Conservation (phyloP, 2,888 invertebrate genomes). For the Melolontha melolontha region DNA sequence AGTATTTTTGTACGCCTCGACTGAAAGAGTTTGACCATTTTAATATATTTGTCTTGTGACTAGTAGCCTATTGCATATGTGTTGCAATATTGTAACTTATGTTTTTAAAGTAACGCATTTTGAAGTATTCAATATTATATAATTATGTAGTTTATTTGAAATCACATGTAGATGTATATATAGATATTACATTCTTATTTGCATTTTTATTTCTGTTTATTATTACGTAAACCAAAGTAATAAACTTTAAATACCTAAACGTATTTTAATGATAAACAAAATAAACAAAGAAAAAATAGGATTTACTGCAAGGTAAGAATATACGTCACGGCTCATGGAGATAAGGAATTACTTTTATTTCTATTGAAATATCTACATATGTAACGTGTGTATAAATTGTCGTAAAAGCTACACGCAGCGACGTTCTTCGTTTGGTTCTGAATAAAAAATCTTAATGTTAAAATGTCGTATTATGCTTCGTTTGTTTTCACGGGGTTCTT, state of each 20-base stretch:
- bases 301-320: background rate
- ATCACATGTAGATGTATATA: slow-evolving; percentile 4
- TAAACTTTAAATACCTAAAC: slow-evolving; percentile 4
- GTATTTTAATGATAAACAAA: background rate
- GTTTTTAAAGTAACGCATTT: background rate
- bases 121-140: no score
- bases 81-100: background rate
- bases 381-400: no score
- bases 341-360: background rate
- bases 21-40: slow-evolving; percentile 20
- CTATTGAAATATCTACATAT: no score
- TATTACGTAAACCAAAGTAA: slow-evolving; percentile 20
- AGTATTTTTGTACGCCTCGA: slow-evolving; percentile 30
- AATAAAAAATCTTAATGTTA: no score
- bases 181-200: background rate
- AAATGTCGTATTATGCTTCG: no score
- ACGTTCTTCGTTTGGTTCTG: no score
- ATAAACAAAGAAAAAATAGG: background rate
- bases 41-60: slow-evolving; percentile 8
- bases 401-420: no score
- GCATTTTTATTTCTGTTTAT: slow-evolving; percentile 10
- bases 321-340: slow-evolving; percentile 4
- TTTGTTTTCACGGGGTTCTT: no score
- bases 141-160: slow-evolving; percentile 2
- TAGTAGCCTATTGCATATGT: background rate